Conservation (phyloP, 2,888 invertebrate species). For the Ophioninae sp. region DNA sequence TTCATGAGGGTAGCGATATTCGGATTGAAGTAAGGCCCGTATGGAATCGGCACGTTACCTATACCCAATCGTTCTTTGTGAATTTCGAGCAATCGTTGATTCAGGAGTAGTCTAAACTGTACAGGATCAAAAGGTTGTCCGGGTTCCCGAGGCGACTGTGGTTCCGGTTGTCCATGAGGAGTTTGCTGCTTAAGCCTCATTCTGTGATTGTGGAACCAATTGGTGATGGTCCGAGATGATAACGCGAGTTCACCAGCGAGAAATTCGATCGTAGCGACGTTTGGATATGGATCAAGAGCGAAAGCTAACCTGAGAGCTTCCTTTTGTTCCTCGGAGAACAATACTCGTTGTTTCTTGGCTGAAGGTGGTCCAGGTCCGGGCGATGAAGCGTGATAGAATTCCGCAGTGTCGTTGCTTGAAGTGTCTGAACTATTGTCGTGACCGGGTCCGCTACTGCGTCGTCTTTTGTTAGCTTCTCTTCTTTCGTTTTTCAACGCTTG, state of each 20-base stretch:
- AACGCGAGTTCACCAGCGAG: constrained; percentile 95
- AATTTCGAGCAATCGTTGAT: constrained; percentile 93
- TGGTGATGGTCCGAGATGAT: constrained; percentile 97
- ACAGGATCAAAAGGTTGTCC: constrained; percentile 94
- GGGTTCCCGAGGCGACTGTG: constrained; percentile 89
- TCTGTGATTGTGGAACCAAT: constrained; percentile 99
- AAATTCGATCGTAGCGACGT: constrained; percentile 97
- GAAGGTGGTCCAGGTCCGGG: constrained; percentile 91
- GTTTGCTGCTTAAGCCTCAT: constrained; percentile 97
- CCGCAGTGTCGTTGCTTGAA: constrained; percentile 93
- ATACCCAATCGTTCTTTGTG: constrained; percentile 92
- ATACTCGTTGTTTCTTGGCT: constrained; percentile 96
- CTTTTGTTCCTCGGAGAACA: constrained; percentile 99
- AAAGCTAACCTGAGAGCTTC: constrained; percentile 97
- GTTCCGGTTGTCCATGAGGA: constrained; percentile 89
- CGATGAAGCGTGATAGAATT: constrained; percentile 91
- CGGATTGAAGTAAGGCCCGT: constrained; percentile 89
- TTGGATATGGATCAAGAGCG: constrained; percentile 97
- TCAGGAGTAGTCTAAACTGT: constrained; percentile 93
- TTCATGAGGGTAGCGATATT: constrained; percentile 90
- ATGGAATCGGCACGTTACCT: constrained; percentile 88
- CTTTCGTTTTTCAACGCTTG: constrained; percentile 95
- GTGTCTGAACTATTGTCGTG: constrained; percentile 94
- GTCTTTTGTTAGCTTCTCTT: constrained; percentile 94
- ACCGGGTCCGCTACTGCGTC: constrained; percentile 91